Base-by-base conservation (phyloP, 2,888 invertebrate genomes). In the Scotopteryx bipunctaria region DNA sequence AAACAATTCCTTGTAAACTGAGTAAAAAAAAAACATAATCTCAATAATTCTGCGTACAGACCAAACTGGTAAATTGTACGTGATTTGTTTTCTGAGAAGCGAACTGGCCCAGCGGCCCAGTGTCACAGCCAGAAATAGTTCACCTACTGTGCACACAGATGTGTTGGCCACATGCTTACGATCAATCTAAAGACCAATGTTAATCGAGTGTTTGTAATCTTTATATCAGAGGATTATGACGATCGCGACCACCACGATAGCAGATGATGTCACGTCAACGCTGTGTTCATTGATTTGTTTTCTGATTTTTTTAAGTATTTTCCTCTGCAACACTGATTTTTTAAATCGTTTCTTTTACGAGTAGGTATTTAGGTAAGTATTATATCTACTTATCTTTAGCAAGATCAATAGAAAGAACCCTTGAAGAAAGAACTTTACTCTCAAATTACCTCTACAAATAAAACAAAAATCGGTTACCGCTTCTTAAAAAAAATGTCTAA, bases 101-200 rank as follows among this genome's bases (percentile, higher is more conserved):
- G 37, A 27, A 41, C 37, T 38, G 32, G 31, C 31, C 27, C 43
- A 49, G 33, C 45, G 15, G 35, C 19, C 16, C 29, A 41, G 46
- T 58, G 55, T 55, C 56, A 59, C 52, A 41, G 54, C 43, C 56
- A 16, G 31, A 58, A 61, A 58, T 61, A 61, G 56, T 54, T 58
- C 37, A 41, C 50, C 51, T 58, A 54, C 52, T 43, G 50, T 35
- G 49, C 46, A 25, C 23, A 46, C 40, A 40, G 19, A 50, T 47
- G 38, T 46, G 46, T 50, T 37, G 31, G 42, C 55, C 59, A 59
- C 44, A 59, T 59, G 62, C 50, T 53, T 40, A 48, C 35, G 40
- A 47, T 52, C 44, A 54, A 54, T 56, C 43, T 53, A 37, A 25
- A 35, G 14, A 36, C 33, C 48, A 56, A 58, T 50, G 52, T 56